Percentiles rank a stretch among this genome's conserved stretches.
These are phyloP conservation scores for Eupeodes corollae DNA, from an alignment of 1,140 invertebrate genomes.

Conservation along the genomic window DNA sequence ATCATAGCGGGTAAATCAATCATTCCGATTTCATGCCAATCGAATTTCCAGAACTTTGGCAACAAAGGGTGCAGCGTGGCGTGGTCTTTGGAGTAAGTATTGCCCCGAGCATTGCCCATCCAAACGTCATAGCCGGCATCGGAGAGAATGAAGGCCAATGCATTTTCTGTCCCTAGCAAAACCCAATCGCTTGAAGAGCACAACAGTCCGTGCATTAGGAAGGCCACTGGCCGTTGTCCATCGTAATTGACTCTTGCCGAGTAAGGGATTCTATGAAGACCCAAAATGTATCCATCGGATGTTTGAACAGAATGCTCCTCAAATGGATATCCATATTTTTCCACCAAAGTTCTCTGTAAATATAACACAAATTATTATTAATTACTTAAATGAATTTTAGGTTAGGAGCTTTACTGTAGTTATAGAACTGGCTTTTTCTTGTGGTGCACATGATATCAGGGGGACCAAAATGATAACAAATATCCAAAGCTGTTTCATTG, in stretches of 20 bases:
- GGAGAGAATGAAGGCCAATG: conserved; percentile 46
- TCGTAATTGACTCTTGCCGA: conserved; percentile 3
- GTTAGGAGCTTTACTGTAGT: no score
- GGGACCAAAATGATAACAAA: conserved; percentile 13
- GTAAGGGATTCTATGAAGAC: conserved; percentile 39
- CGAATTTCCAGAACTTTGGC: conserved; percentile 20
- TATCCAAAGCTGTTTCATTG: no score
- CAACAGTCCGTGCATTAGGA: conserved; percentile 55
- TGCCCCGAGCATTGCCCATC: conserved; percentile 57
- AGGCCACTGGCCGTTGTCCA: conserved; percentile 15
- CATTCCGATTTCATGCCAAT: conserved; percentile 52
- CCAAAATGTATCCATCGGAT: conserved; percentile 41
- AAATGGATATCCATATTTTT: conserved; percentile 40
- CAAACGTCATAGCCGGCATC: conserved; percentile 57
- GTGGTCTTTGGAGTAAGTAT: conserved; percentile 46
- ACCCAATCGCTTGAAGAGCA: conserved; percentile 51
- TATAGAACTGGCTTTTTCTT: no score
- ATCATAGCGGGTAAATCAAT: conserved; percentile 46
- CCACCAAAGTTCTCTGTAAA: no score
- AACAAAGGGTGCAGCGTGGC: conserved; percentile 20
- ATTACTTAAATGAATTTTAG: no score
- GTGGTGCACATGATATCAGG: background rate
- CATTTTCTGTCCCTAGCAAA: conserved; percentile 52
- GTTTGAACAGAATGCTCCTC: conserved; percentile 39
- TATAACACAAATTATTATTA: no score